These are phyloP conservation scores for Brachyalestes nurse DNA, from an alignment of 2,797 vertebrate genomes.

Conservation along the genomic window DNA sequence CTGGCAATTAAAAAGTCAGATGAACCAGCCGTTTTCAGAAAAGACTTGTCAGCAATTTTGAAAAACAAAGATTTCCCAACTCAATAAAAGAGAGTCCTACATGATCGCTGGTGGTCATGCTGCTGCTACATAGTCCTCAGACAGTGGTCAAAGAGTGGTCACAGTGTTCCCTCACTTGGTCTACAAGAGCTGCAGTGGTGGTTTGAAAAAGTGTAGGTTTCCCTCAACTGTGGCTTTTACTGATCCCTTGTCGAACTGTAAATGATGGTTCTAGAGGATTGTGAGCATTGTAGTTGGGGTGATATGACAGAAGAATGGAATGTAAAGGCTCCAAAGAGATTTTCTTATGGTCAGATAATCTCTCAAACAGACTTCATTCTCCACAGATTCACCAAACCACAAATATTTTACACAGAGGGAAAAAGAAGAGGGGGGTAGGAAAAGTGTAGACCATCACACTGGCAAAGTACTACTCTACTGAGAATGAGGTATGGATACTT, in stretches of 20 bases:
- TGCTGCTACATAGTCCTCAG: too few species aligned
- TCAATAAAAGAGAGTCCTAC: neutral
- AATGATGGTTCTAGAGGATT: neutral
- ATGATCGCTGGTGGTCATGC: neutral
- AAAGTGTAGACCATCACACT: too few species aligned
- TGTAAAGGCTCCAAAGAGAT: neutral
- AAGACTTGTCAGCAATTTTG: neutral
- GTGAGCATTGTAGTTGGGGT: constrained; percentile 18
- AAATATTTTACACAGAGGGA: neutral
- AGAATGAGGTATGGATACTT: neutral
- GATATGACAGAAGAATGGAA: neutral
- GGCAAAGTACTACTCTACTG: neutral
- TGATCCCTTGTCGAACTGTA: neutral
- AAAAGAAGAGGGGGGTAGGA: too few species aligned
- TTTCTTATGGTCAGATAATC: neutral
- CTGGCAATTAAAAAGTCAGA: too few species aligned
- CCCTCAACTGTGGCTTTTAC: neutral
- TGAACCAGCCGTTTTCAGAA: neutral
- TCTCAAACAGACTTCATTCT: neutral
- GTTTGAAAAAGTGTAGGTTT: neutral
- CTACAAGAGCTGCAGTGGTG: neutral
- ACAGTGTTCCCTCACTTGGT: neutral
- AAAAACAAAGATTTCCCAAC: neutral
- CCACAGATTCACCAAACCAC: neutral
- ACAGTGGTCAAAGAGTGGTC: too few species aligned